These are phyloP conservation scores for Lasioglossum albipes DNA, from an alignment of 1,140 invertebrate genomes.

Conservation along the genomic window DNA sequence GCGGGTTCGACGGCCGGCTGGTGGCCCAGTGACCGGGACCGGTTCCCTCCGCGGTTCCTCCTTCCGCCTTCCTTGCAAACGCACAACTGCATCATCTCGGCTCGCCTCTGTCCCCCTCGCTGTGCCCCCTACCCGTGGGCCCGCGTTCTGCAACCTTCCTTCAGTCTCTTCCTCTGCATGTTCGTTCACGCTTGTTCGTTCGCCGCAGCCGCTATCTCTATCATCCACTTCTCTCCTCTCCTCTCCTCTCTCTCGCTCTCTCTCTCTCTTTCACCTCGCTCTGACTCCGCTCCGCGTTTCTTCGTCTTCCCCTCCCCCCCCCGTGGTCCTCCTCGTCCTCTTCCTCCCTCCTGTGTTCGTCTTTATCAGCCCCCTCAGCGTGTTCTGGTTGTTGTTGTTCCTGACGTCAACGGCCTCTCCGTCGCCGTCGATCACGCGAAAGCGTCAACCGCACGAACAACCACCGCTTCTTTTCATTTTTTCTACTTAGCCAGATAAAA, in stretches of 20 bases:
- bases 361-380: constrained; percentile 39
- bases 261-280: constrained; percentile 10
- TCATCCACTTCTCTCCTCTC: constrained; percentile 11
- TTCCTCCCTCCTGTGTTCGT: constrained; percentile 1
- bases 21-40: constrained; percentile 80
- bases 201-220: constrained; percentile 31
- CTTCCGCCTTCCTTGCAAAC: constrained; percentile 80
- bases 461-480: not conserved
- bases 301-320: constrained; percentile 13
- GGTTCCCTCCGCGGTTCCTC: constrained; percentile 80
- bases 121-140: not conserved
- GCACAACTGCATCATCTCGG: constrained; percentile 79
- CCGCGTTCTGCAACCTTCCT: constrained; percentile 36
- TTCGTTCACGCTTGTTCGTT: constrained; percentile 28
- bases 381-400: constrained; percentile 46
- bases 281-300: not conserved
- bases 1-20: constrained; percentile 79
- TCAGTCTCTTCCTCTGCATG: constrained; percentile 39
- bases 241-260: constrained; percentile 6
- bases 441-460: constrained; percentile 49
- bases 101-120: constrained; percentile 60
- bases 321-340: not conserved
- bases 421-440: constrained; percentile 48
- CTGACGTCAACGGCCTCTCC: constrained; percentile 47
- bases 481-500: not conserved